Evolutionary conservation across 2,797 vertebrate species (phyloP).

Genomic region (Crenuchus spilurus): DNA sequence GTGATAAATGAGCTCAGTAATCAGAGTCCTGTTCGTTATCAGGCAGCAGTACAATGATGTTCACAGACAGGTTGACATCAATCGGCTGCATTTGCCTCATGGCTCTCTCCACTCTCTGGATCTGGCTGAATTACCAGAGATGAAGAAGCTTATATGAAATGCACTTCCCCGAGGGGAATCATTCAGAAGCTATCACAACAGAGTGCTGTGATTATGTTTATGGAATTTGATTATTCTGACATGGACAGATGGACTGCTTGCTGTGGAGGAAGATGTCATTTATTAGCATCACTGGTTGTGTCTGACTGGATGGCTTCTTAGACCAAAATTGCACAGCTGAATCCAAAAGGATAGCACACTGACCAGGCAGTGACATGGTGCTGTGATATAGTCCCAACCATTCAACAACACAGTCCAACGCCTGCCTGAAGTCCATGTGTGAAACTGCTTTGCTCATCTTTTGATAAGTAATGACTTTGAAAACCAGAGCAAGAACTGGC

Average conservation of each 20-base stretch:
- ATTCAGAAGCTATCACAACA: constrained; percentile 70
- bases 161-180: constrained; percentile 49
- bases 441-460: background rate
- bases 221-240: constrained; percentile 81
- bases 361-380: background rate
- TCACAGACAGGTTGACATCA: constrained; percentile 32
- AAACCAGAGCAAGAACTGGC: background rate
- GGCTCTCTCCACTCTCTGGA: constrained; percentile 43
- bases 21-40: constrained; percentile 55
- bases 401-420: background rate
- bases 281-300: constrained; percentile 67
- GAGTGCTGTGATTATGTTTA: constrained; percentile 77
- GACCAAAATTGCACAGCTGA: constrained; percentile 55
- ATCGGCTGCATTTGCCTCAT: constrained; percentile 28
- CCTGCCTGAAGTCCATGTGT: background rate
- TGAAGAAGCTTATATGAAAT: constrained; percentile 49
- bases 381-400: background rate
- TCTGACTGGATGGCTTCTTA: constrained; percentile 66
- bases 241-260: constrained; percentile 58
- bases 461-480: background rate
- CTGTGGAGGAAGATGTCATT: constrained; percentile 64
- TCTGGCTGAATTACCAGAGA: constrained; percentile 53
- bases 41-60: constrained; percentile 40
- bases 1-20: constrained; percentile 56
- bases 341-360: constrained; percentile 50